Conservation (phyloP, 2,113 vertebrate genomes). For the Eulemur rufifrons region DNA sequence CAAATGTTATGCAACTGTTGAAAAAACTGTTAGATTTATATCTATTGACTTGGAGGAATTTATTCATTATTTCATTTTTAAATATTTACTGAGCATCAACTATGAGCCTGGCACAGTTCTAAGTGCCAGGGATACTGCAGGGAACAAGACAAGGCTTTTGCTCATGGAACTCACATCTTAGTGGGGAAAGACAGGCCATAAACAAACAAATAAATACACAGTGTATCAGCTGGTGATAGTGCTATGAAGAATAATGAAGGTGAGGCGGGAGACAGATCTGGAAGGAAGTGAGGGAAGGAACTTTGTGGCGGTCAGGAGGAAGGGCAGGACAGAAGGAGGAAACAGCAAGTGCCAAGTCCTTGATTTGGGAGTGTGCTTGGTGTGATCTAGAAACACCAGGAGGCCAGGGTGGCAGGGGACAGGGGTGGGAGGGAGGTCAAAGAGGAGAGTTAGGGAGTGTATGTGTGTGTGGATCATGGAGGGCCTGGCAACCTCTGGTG, state of each 20-base stretch:
- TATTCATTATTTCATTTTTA: conserved; percentile 21
- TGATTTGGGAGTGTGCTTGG: neutral
- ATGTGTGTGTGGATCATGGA: accelerated
- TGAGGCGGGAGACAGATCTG: neutral
- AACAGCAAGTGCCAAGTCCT: neutral
- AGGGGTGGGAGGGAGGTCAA: neutral
- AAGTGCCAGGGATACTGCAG: neutral
- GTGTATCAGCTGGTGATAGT: neutral
- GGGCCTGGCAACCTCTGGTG: neutral
- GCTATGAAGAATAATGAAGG: neutral
- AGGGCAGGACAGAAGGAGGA: neutral
- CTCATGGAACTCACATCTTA: neutral
- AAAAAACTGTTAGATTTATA: neutral
- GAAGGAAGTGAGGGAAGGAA: neutral
- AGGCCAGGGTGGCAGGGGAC: neutral
- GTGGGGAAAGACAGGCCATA: neutral
- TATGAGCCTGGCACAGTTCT: neutral
- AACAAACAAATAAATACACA: neutral
- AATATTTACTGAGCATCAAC: neutral
- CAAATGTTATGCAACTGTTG: neutral
- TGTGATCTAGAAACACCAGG: neutral
- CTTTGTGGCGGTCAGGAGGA: neutral
- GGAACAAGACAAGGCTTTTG: neutral
- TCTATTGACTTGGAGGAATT: neutral
- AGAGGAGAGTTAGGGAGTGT: neutral